Percentiles rank a stretch among this genome's conserved stretches.
phyloP scores from a whole-genome alignment of 1,140 invertebrate species.

The Lasaia peninsularis region DNA sequence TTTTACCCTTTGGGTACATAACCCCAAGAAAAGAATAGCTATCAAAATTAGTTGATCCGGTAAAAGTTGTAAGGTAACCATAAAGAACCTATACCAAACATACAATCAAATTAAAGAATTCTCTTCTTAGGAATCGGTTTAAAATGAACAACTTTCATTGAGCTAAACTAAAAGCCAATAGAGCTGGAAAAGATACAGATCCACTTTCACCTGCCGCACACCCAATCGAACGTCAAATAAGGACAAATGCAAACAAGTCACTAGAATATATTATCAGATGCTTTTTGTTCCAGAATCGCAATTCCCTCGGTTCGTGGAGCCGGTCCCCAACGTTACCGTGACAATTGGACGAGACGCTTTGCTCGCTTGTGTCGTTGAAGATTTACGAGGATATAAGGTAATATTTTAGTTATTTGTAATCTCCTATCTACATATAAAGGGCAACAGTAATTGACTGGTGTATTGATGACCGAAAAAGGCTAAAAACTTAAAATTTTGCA shows the following conservation, averaged over 20 bases:
- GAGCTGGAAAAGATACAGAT: constrained; percentile 7
- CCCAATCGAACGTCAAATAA: constrained; percentile 17
- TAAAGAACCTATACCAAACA: too few relatives aligned
- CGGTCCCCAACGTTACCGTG: constrained; percentile 95
- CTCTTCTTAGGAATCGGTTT: too few relatives aligned
- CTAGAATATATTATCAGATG: constrained; percentile 27
- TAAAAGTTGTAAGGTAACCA: too few relatives aligned
- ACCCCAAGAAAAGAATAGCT: too few relatives aligned
- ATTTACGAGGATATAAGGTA: constrained; percentile 93
- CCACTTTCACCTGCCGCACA: constrained; percentile 8
- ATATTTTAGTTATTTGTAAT: constrained; percentile 21
- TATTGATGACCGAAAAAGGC: too few relatives aligned
- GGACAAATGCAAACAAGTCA: constrained; percentile 25
- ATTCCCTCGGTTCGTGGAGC: constrained; percentile 91
- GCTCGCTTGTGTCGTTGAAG: constrained; percentile 95
- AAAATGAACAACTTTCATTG: too few relatives aligned
- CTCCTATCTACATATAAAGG: too few relatives aligned
- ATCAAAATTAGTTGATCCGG: too few relatives aligned
- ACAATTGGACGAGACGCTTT: constrained; percentile 92
- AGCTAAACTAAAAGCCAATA: constrained; percentile 2
- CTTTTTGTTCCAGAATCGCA: constrained; percentile 59
- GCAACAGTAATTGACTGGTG: too few relatives aligned
- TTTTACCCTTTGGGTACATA: too few relatives aligned
- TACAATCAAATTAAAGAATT: too few relatives aligned
- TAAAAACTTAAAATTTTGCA: too few relatives aligned